Evolutionary conservation across 53 echinoderm and acorn worm genomes (phyloP), one percentile per base, ranked within the genome.

Genomic region (Crossaster papposus): DNA sequence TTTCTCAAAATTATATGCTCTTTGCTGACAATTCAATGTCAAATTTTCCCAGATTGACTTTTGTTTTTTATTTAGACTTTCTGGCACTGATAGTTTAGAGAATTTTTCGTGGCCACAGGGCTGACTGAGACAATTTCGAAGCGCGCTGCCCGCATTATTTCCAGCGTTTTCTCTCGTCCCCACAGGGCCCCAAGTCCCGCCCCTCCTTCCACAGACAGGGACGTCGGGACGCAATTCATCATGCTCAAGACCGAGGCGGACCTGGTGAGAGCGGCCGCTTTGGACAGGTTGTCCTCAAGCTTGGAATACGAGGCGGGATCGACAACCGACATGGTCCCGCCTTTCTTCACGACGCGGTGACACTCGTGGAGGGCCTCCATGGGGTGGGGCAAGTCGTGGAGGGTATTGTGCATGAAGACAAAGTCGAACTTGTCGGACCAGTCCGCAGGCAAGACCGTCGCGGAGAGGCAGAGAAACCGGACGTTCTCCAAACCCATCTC

Each of bases 161-260:
- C 94, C n/a, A 63, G 71, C 6, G 94, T 93, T 15, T 79, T 85
- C 80, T 95, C 95, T 34, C 85, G 81, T 0, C 97, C 97, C 95
- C 95, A 95, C 53, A 86, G 38, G 10, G 95, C 92, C 11, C 97
- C 97, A n/a, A 97, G 72, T 9, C 91, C 97, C 22, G 90, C 28
- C 23, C 94, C 86, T 9, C 86, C 95, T 50, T 82, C 89, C 18
- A 33, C 54, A 80, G 83, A 85, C 29, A 93, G 28, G 2, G 95
- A 91, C 30, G 72, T 78, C 0, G 97, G 97, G 51, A 97, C 58
- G 30, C 95, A 97, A 31, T 92, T 83, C 73, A 97, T 82, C 92
- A 94, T 54, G 77, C 95, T 97, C 36, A 80, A 35, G 30, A 82
- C 83, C 51, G 85, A 95, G 20, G 14, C 62, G 14, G 73, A 26